Evolutionary conservation across 1,140 invertebrate genomes (phyloP).

Genomic region (Trissolcus basalis): DNA sequence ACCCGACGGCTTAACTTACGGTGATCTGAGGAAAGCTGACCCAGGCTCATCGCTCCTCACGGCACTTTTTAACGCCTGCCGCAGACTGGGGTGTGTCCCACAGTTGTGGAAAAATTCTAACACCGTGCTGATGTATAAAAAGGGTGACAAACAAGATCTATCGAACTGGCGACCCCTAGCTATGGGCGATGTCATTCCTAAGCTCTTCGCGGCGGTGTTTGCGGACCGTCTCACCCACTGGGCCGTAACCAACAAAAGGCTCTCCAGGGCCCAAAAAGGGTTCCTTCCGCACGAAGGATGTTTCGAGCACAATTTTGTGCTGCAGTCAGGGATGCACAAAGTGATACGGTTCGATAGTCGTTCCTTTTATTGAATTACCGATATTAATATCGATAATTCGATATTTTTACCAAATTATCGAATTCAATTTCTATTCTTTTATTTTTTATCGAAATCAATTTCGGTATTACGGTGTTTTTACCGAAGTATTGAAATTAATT

Average conservation of each 20-base stretch:
- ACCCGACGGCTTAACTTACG: constrained; percentile 33
- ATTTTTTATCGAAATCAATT: too few relatives aligned
- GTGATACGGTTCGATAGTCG: too few relatives aligned
- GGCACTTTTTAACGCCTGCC: constrained; percentile 23
- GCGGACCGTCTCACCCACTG: constrained; percentile 46
- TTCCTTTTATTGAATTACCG: too few relatives aligned
- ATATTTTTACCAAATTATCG: too few relatives aligned
- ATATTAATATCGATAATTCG: too few relatives aligned
- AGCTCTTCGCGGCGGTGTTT: constrained; percentile 63
- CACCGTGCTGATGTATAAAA: constrained; percentile 66
- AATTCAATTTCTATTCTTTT: too few relatives aligned
- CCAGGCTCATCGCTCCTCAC: constrained; percentile 15
- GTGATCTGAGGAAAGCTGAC: constrained; percentile 5
- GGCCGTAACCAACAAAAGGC: constrained; percentile 18
- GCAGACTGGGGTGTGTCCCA: constrained; percentile 17
- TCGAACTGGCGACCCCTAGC: constrained; percentile 67
- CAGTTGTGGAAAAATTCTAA: constrained; percentile 24
- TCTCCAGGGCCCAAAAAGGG: constrained; percentile 54
- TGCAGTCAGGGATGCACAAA: neutral
- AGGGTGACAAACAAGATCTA: constrained; percentile 50
- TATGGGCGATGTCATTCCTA: constrained; percentile 61
- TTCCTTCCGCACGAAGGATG: constrained; percentile 64
- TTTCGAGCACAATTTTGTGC: too few relatives aligned
- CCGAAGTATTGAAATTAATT: too few relatives aligned
- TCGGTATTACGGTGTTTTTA: too few relatives aligned